Evolutionary conservation across 1,140 invertebrate genomes (phyloP).

Genomic region (Pissodes strobi): DNA sequence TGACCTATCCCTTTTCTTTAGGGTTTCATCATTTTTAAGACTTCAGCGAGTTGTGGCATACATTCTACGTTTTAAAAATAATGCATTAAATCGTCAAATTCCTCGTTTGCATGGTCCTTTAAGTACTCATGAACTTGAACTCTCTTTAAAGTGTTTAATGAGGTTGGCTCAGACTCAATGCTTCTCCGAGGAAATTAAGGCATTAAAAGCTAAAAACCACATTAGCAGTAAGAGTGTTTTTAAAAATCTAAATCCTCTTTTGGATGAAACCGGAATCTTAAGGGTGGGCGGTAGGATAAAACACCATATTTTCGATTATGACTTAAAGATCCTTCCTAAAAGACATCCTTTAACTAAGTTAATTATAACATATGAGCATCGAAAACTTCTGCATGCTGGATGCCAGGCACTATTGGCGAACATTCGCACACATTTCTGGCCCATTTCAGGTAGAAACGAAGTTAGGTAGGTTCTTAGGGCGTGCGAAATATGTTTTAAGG

Average conservation of each 20-base stretch:
- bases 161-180: not conserved
- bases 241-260: conserved; percentile 1
- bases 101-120: conserved; percentile 1
- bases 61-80: conserved; percentile 3
- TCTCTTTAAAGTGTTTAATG: conserved; percentile 1
- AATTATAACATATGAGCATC: too few relatives aligned
- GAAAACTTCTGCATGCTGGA: too few relatives aligned
- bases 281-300: too few relatives aligned
- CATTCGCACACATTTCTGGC: too few relatives aligned
- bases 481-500: too few relatives aligned
- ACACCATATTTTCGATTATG: too few relatives aligned
- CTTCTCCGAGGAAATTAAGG: not conserved
- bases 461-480: too few relatives aligned
- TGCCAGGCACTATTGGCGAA: too few relatives aligned
- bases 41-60: not conserved
- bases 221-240: not conserved
- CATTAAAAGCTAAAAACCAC: not conserved
- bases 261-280: not conserved
- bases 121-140: not conserved
- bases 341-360: too few relatives aligned
- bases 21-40: conserved; percentile 11
- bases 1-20: not conserved
- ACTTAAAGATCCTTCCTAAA: too few relatives aligned
- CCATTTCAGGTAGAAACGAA: too few relatives aligned
- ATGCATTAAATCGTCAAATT: not conserved